A percentile compares a stretch with the other conserved stretches of the same genome.
Conservation (phyloP, 2,797 vertebrate species). For the Cossypha polioptera region DNA sequence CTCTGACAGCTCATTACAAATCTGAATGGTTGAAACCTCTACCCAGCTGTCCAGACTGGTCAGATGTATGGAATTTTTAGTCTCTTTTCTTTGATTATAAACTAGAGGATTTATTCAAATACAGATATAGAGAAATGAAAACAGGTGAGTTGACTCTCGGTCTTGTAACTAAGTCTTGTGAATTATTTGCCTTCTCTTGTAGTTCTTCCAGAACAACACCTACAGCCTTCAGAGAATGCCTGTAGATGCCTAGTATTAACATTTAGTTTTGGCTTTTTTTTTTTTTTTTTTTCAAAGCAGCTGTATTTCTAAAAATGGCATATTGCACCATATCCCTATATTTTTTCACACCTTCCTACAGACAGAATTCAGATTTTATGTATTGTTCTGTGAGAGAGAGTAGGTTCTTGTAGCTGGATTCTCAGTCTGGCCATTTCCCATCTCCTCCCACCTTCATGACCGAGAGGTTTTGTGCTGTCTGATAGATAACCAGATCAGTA, state of each 20-base stretch:
- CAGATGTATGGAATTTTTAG: neutral
- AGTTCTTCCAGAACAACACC: neutral
- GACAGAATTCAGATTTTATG: neutral
- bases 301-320: neutral
- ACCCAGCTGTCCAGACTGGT: neutral
- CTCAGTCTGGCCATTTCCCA: neutral
- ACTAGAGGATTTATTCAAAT: neutral
- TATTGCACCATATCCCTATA: neutral
- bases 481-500: neutral
- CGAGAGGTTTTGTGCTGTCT: neutral
- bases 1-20: neutral
- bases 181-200: neutral
- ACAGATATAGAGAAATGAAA: neutral
- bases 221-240: neutral
- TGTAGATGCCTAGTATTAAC: neutral
- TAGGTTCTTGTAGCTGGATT: neutral
- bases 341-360: neutral
- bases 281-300: neutral
- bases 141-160: neutral
- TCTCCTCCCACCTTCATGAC: neutral
- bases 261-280: neutral
- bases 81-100: neutral
- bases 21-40: neutral
- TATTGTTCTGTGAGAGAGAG: neutral
- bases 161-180: neutral